Percentiles rank a stretch among this genome's conserved stretches.
phyloP scores from a whole-genome alignment of 1,140 invertebrate species.

The Drosophila arizonae region DNA sequence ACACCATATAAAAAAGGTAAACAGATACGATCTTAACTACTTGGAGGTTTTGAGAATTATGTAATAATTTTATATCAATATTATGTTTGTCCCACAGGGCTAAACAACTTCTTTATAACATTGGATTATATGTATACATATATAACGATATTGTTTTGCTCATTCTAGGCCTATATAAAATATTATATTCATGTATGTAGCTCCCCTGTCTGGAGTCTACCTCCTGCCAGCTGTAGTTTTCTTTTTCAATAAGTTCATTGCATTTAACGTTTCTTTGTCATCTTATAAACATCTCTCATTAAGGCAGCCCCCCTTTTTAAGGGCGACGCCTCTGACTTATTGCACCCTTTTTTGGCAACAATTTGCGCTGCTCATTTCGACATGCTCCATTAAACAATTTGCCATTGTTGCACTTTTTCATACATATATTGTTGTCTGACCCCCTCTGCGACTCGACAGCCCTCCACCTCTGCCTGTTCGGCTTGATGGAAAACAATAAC shows the following conservation, averaged over 20 bases:
- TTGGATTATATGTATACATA: not conserved
- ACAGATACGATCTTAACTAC: conserved; percentile 7
- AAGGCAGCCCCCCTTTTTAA: not conserved
- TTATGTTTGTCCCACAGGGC: not conserved
- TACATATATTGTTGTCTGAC: conserved; percentile 15
- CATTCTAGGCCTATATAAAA: not conserved
- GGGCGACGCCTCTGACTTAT: conserved; percentile 36
- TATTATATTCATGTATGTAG: not conserved
- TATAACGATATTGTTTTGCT: not conserved
- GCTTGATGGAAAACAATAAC: conserved; percentile 55
- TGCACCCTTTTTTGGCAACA: conserved; percentile 56
- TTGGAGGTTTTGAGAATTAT: not conserved
- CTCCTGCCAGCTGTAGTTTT: not conserved
- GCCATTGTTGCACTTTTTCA: conserved; percentile 70
- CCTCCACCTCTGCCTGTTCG: conserved; percentile 30
- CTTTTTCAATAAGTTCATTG: not conserved
- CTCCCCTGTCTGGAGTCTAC: not conserved
- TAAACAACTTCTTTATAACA: too few relatives aligned
- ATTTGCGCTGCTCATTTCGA: conserved; percentile 59
- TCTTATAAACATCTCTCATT: not conserved
- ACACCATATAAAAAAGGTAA: not conserved
- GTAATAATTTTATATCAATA: not conserved
- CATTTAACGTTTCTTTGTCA: not conserved
- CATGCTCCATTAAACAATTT: conserved; percentile 78
- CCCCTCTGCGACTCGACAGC: not conserved